These are phyloP conservation scores for Eclectus roratus DNA, from an alignment of 2,113 vertebrate genomes.

Conservation along the genomic window DNA sequence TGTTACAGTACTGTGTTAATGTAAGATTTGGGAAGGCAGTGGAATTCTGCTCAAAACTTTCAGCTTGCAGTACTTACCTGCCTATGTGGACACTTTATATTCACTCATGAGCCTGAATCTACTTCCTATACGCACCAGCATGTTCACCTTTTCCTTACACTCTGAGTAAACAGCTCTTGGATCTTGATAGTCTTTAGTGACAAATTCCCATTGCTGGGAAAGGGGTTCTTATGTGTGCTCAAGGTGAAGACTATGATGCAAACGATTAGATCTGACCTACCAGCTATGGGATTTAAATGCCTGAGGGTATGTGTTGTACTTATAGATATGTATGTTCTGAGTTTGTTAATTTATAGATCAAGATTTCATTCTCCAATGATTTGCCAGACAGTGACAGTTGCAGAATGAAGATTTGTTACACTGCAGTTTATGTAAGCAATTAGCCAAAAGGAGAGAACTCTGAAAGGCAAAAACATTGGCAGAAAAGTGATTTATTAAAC, in stretches of 20 bases:
- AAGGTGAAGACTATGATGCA: not conserved
- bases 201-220: not conserved
- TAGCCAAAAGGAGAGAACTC: not conserved
- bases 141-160: not conserved
- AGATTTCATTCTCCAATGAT: not conserved
- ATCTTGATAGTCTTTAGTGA: not conserved
- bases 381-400: not conserved
- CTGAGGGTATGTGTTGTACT: not conserved
- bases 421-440: not conserved
- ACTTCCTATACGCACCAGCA: not conserved
- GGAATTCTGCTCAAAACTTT: not conserved
- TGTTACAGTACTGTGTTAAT: not conserved
- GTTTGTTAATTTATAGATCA: not conserved
- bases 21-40: not conserved
- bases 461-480: not conserved
- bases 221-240: not conserved
- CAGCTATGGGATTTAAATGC: not conserved
- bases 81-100: not conserved
- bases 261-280: not conserved
- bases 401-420: not conserved
- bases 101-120: not conserved
- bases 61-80: not conserved
- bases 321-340: not conserved
- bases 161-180: not conserved
- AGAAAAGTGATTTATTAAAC: conserved; percentile 22